These are phyloP conservation scores for Temnopleurus reevesii DNA, from an alignment of 53 echinoderm and acorn worm species.

Conservation along the genomic window DNA sequence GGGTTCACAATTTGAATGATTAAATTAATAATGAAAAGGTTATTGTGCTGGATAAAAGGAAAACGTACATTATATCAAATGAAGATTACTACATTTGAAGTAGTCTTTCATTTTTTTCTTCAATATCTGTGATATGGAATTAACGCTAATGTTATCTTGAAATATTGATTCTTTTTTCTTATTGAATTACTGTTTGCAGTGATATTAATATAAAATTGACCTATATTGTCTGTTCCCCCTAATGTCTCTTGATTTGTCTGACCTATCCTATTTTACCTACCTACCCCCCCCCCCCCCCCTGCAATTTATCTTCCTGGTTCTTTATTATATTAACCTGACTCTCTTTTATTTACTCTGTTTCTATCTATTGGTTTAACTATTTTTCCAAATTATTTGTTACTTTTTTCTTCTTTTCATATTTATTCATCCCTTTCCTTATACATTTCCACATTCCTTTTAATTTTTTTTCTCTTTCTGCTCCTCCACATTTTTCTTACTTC, in stretches of 20 bases:
- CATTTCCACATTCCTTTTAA: background rate
- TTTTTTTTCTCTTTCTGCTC: background rate
- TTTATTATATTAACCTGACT: background rate
- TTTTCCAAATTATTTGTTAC: background rate
- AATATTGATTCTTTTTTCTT: no score
- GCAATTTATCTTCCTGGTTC: background rate
- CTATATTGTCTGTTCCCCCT: background rate
- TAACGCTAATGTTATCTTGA: no score
- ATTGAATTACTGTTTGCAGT: background rate
- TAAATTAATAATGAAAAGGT: no score
- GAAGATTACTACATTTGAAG: no score
- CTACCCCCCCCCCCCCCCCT: background rate
- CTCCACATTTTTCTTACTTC: background rate
- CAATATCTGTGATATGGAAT: no score
- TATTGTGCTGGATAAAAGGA: no score
- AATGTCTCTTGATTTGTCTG: background rate
- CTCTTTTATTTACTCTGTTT: background rate
- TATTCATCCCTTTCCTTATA: background rate
- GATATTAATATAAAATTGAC: background rate
- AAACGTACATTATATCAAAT: no score
- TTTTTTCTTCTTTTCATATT: background rate
- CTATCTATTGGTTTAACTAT: background rate
- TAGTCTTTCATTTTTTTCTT: no score
- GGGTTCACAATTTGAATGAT: no score
- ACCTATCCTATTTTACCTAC: background rate